Evolutionary conservation across 1,140 invertebrate species (phyloP).

Genomic region (Melitaea cinxia): DNA sequence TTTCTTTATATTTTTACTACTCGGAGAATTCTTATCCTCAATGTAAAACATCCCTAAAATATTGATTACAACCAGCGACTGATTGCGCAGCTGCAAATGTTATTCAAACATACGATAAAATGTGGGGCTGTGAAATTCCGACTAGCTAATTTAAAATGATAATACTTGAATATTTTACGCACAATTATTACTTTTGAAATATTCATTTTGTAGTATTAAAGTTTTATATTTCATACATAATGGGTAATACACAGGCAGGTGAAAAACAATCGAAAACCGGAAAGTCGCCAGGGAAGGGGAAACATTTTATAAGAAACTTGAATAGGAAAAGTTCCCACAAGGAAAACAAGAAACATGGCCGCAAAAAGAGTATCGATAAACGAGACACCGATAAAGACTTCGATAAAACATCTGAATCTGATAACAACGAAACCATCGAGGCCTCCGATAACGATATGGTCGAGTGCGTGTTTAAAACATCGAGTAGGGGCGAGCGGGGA

Average conservation of each 20-base stretch:
- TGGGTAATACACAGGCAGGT: slow-evolving; percentile 77
- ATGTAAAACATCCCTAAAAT: slow-evolving; percentile 14
- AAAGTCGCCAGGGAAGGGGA: slow-evolving; percentile 75
- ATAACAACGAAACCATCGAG: slow-evolving; percentile 74
- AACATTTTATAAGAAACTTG: slow-evolving; percentile 77
- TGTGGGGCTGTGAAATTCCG: slow-evolving; percentile 3
- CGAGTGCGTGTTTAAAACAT: slow-evolving; percentile 72
- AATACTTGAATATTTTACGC: background rate
- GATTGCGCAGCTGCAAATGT: slow-evolving; percentile 20
- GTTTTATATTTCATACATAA: slow-evolving; percentile 37
- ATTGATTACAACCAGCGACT: slow-evolving; percentile 18
- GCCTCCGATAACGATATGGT: slow-evolving; percentile 75
- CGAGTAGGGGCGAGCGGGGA: slow-evolving; percentile 49
- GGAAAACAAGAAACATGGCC: slow-evolving; percentile 68
- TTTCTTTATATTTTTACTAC: background rate
- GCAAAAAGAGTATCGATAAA: slow-evolving; percentile 66
- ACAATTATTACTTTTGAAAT: slow-evolving; percentile 1
- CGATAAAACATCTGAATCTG: slow-evolving; percentile 77
- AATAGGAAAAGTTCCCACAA: slow-evolving; percentile 66
- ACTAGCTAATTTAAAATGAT: slow-evolving; percentile 6
- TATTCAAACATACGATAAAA: slow-evolving; percentile 18
- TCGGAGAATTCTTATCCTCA: background rate
- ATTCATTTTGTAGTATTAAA: slow-evolving; percentile 8
- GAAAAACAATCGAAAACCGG: slow-evolving; percentile 76
- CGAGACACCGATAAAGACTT: slow-evolving; percentile 63